Evolutionary conservation across 1,140 invertebrate genomes (phyloP), one percentile per base, ranked within the genome.

Genomic region (Diuraphis noxia): DNA sequence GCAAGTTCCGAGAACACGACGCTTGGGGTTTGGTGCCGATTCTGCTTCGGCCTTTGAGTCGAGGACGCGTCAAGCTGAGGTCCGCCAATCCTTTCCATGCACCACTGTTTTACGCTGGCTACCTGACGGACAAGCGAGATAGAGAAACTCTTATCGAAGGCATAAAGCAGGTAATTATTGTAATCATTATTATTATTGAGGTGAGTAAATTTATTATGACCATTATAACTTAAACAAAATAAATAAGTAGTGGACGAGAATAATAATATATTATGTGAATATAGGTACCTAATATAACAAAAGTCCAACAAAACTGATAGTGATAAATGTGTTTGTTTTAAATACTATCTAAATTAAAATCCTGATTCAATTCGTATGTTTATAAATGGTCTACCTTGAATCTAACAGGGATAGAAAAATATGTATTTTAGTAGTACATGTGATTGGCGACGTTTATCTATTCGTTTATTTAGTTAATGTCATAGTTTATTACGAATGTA

Each of bases 21-120:
- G 93, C 94, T 4, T 95, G 94, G 93, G 93, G 93, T 25, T 93
- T 95, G 30, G 94, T 94, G 82, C 95, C 94, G 13, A 94, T 95
- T 63, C 92, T 95, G 88, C 92, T 96, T 92, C 93, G 95, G 52
- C 95, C 95, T 0, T 93, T 94, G 88, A 95, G 94, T 63, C 92
- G 93, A 25, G 95, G 95, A 21, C 94, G 93, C 52, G 93, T 96
- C 25, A 94, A 93, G 46, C 93, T 96, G 0, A 92, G 93, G 41
- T 94, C 93, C 1, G 93, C 93, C 10, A 94, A 96, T 93, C 96
- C 96, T 17, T 94, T 94, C 77, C 94, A 95, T 79, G 94, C 95
- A 92, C 96, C 96, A 1, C 93, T 95, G 9, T 94, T 96, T 91
- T 95, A 96, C 92, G 95, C 96, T 13, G 95, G 95, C 91, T 95